These are phyloP conservation scores for Echinops telfairi DNA, from an alignment of 2,113 vertebrate genomes.

Conservation along the genomic window DNA sequence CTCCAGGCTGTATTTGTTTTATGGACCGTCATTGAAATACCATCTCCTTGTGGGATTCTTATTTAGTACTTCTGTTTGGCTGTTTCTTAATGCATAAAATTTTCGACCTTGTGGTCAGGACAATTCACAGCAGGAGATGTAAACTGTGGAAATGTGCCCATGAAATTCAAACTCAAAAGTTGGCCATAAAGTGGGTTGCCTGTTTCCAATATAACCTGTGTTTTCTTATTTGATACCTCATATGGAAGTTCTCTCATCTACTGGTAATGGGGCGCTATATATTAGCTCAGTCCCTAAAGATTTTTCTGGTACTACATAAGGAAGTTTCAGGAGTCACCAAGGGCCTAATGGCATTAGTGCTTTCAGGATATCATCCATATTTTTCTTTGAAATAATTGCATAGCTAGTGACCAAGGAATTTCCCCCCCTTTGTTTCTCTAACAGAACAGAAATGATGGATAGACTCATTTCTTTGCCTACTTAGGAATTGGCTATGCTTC, in stretches of 20 bases:
- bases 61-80: background rate
- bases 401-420: background rate
- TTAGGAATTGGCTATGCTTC: background rate
- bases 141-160: background rate
- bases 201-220: conserved; percentile 2
- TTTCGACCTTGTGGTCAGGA: background rate
- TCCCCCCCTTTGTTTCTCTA: background rate
- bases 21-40: background rate
- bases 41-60: background rate
- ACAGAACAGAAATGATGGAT: background rate
- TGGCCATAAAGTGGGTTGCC: background rate
- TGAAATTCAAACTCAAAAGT: background rate
- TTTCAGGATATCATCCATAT: background rate
- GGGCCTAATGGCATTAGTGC: background rate
- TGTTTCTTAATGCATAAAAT: too few relatives aligned
- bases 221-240: conserved; percentile 13
- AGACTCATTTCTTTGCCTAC: conserved; percentile 14
- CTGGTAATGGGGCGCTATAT: background rate
- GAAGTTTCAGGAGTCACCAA: background rate
- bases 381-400: conserved; percentile 53
- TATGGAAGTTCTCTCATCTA: background rate
- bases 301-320: background rate
- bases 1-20: background rate
- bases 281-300: background rate
- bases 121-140: background rate